A percentile compares a stretch with the other conserved stretches of the same genome.
phyloP scores from a whole-genome alignment of 92 coral and sea anemone species.

The Porites divaricata region DNA sequence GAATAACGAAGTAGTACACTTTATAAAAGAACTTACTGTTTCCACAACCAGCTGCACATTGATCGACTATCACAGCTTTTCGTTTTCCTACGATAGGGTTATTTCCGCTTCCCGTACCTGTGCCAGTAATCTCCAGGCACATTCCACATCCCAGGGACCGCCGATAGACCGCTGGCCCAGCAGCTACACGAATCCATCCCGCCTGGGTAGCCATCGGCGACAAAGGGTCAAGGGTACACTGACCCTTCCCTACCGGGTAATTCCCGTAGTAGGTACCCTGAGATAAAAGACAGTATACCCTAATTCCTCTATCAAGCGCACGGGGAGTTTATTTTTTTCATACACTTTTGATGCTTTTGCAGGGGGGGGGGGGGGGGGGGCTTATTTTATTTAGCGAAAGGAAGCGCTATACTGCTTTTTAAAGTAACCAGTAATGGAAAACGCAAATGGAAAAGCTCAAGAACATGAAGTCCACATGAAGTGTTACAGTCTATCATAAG shows the following conservation, averaged over 20 bases:
- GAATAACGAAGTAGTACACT: background rate
- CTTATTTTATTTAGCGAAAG: too few species aligned
- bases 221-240: conserved; percentile 69
- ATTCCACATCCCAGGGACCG: conserved; percentile 86
- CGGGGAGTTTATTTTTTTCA: too few species aligned
- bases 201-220: conserved; percentile 70
- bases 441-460: too few species aligned
- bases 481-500: too few species aligned
- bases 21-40: conserved; percentile 17
- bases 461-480: too few species aligned
- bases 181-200: conserved; percentile 83
- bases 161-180: conserved; percentile 74
- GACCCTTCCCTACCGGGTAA: conserved; percentile 59
- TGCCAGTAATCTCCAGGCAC: conserved; percentile 80
- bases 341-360: too few species aligned
- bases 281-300: background rate
- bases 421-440: too few species aligned
- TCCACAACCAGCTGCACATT: conserved; percentile 70
- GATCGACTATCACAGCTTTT: conserved; percentile 76
- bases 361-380: too few species aligned
- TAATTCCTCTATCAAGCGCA: background rate
- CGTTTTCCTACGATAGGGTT: conserved; percentile 74
- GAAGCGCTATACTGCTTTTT: too few species aligned
- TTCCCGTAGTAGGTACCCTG: conserved; percentile 76
- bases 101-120: conserved; percentile 69